Evolutionary conservation across 1,140 invertebrate genomes (phyloP).

Genomic region (Micrasema longulum): DNA sequence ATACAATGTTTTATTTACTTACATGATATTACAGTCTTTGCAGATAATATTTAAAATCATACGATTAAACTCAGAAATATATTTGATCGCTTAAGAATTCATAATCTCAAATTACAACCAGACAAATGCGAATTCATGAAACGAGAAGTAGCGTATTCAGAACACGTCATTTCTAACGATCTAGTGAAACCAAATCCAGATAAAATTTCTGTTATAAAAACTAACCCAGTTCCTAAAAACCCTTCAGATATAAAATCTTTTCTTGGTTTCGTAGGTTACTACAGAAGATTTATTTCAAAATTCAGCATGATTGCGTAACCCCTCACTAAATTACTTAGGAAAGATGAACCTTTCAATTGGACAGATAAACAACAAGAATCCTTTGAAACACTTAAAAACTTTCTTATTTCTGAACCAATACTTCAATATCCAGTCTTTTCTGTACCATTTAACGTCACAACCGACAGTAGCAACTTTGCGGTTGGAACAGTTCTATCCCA

Average conservation of each 20-base stretch:
- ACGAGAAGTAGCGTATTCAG: not conserved
- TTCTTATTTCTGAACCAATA: constrained; percentile 53
- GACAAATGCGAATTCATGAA: not conserved
- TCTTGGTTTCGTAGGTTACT: not conserved
- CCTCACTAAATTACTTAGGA: constrained; percentile 9
- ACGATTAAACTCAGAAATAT: constrained; percentile 2
- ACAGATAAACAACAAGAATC: constrained; percentile 51
- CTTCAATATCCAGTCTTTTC: constrained; percentile 55
- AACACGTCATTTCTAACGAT: too few species aligned
- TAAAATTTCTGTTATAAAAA: not conserved
- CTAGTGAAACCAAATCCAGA: too few species aligned
- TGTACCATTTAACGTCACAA: constrained; percentile 48
- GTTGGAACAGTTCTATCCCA: constrained; percentile 50
- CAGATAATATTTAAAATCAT: too few species aligned
- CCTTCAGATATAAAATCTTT: constrained; percentile 13
- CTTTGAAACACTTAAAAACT: constrained; percentile 57
- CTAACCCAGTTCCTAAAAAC: not conserved
- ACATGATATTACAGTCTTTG: too few species aligned
- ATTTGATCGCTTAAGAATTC: constrained; percentile 8
- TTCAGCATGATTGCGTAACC: constrained; percentile 11
- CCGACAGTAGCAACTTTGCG: constrained; percentile 49
- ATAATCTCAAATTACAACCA: constrained; percentile 9
- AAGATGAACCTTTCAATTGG: constrained; percentile 42
- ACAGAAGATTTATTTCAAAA: constrained; percentile 40
- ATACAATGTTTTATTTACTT: too few species aligned